Base-by-base conservation (phyloP, 2,113 vertebrate genomes). In the Ameiurus melas region DNA sequence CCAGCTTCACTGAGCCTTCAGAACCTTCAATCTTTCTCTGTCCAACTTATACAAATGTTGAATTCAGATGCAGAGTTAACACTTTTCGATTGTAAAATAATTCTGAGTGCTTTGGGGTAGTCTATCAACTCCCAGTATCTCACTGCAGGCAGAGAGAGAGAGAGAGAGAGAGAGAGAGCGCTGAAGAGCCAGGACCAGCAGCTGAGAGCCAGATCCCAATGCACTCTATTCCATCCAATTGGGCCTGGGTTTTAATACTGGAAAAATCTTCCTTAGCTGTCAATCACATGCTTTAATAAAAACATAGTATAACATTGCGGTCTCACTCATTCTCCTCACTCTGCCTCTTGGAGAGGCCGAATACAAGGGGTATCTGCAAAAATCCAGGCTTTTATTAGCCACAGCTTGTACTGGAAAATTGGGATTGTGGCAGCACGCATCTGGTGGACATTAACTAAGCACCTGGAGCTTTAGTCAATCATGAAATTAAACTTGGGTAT, bases 301-400 rank as follows among this genome's bases (percentile, higher is more conserved):
- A 96, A 96, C 93, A 95, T 94, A 95, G 94, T 95, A 95, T 95
- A 96, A 94, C 94, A 94, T 94, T 95, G 95, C 93, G 94, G 95
- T 95, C 94, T 94, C 89, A 68, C 94, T 95, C 90, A 93, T 93
- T 95, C 93, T 94, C 93, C 87, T n/a, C n/a, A n/a, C 84, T 93
- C 92, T 92, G 83, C 92, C 94, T 94, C 93, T 91, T 47, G 92
- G 87, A 94, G 94, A 94, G 93, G 94, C 93, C 88, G 91, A 95
- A 93, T 89, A 94, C 92, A 8, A 94, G 93, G 94, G 95, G 95
- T 94, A 95, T 95, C 95, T 95, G 94, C 93, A 92, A 94, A 95
- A 96, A 94, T 94, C 95, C 93, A 88, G 86, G 93, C 94, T 96
- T 95, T 95, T 95, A 95, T 95, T 95, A 94, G 93, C 89, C 93